Conservation (phyloP, 1,140 invertebrate species). For the Neelides sp. region DNA sequence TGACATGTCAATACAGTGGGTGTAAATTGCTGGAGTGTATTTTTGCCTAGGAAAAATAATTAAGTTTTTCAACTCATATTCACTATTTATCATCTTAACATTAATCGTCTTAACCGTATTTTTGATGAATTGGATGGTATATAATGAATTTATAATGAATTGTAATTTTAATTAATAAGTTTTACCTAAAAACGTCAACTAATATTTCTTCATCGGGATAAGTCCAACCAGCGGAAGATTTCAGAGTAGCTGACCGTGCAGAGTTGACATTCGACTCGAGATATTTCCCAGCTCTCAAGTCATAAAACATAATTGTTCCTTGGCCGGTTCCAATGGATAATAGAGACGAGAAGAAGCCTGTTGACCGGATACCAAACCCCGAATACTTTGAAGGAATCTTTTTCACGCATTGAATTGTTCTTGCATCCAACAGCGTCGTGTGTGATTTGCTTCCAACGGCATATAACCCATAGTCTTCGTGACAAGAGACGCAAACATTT, state of each 20-base stretch:
- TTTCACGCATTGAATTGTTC: constrained; percentile 62
- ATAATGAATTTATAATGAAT: too few species aligned
- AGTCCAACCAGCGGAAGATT: constrained; percentile 52
- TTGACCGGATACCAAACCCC: constrained; percentile 70
- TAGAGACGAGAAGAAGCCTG: constrained; percentile 76
- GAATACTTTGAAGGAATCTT: constrained; percentile 62
- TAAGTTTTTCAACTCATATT: constrained; percentile 63
- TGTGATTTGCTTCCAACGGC: constrained; percentile 87
- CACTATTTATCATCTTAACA: constrained; percentile 60
- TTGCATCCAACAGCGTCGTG: constrained; percentile 73
- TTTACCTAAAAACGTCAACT: constrained; percentile 24
- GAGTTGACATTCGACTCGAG: constrained; percentile 79
- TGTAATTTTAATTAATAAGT: too few species aligned
- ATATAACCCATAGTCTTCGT: constrained; percentile 64
- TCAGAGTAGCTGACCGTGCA: constrained; percentile 71
- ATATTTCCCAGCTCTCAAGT: constrained; percentile 78
- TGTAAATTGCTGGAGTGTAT: constrained; percentile 87
- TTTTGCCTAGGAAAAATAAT: too few species aligned
- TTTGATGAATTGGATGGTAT: too few species aligned
- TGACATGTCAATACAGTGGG: constrained; percentile 84
- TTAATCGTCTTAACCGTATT: too few species aligned
- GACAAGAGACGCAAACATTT: constrained; percentile 79
- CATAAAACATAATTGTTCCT: constrained; percentile 83
- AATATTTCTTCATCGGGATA: constrained; percentile 28
- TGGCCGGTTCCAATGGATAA: constrained; percentile 85